Evolutionary conservation across 2,113 vertebrate genomes (phyloP).

Genomic region (Leptodactylus fuscus): DNA sequence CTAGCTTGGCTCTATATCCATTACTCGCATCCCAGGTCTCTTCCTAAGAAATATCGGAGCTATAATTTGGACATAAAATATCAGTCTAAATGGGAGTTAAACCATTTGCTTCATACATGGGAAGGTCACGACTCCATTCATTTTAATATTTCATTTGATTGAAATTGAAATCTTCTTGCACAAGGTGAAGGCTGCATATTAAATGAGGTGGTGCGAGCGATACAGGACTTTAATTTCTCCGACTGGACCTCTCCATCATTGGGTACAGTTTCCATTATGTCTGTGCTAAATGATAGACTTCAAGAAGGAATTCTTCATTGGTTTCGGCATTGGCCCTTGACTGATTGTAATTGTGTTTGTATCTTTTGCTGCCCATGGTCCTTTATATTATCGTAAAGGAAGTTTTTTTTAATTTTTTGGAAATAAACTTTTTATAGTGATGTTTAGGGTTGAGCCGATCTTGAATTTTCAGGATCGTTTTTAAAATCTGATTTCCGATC

Average conservation of each 20-base stretch:
- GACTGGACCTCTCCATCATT: slow-evolving; percentile 22
- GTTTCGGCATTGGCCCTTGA: neutral
- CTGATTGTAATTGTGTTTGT: slow-evolving; percentile 14
- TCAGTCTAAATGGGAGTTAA: slow-evolving; percentile 15
- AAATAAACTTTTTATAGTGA: too few species aligned
- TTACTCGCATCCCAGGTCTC: neutral
- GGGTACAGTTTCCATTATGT: slow-evolving; percentile 4
- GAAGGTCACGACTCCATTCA: slow-evolving; percentile 23
- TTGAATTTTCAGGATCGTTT: too few species aligned
- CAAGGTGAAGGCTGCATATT: slow-evolving; percentile 49
- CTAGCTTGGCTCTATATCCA: neutral
- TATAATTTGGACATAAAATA: neutral
- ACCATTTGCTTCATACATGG: slow-evolving; percentile 12
- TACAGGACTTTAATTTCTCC: slow-evolving; percentile 36
- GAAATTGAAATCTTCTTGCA: slow-evolving; percentile 52
- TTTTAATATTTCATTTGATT: slow-evolving; percentile 55
- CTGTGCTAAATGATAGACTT: slow-evolving; percentile 14
- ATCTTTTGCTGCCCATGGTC: neutral
- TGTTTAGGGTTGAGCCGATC: too few species aligned
- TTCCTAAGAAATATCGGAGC: neutral
- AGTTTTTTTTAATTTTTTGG: neutral
- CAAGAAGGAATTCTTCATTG: neutral
- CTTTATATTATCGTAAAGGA: neutral
- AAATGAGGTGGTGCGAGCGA: slow-evolving; percentile 10
- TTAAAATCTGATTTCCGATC: too few species aligned